A percentile compares a stretch with the other conserved stretches of the same genome.
phyloP scores from a whole-genome alignment of 2,113 vertebrate species.

The Poicephalus gulielmi region DNA sequence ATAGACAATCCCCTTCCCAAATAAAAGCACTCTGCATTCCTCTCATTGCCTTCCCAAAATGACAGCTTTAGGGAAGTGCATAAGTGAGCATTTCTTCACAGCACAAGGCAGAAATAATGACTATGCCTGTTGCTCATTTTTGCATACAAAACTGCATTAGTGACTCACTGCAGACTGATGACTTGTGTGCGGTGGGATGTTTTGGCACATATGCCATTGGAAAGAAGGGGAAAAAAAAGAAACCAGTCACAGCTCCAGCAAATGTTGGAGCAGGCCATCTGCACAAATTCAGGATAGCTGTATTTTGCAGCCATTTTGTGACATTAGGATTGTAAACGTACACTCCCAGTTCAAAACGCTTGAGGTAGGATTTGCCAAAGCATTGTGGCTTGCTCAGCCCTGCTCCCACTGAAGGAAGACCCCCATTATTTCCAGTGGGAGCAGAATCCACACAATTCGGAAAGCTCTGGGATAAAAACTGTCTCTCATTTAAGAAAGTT shows the following conservation, averaged over 20 bases:
- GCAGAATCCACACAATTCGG: not conserved
- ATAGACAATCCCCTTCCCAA: not conserved
- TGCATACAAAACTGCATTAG: not conserved
- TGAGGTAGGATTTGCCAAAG: not conserved
- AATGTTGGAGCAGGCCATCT: constrained; percentile 5
- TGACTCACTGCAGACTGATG: constrained; percentile 57
- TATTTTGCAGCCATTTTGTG: constrained; percentile 14
- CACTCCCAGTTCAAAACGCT: not conserved
- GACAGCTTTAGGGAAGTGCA: not conserved
- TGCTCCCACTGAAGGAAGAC: not conserved
- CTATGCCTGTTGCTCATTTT: constrained; percentile 50
- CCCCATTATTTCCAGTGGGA: not conserved
- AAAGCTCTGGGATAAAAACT: not conserved
- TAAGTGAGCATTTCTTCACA: constrained; percentile 43
- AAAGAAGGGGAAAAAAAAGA: not conserved
- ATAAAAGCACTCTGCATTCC: not conserved
- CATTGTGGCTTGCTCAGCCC: not conserved
- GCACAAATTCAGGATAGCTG: not conserved
- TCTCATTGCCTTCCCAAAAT: not conserved
- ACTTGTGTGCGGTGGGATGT: constrained; percentile 21
- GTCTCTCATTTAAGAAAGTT: not conserved
- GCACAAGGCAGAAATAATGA: constrained; percentile 36
- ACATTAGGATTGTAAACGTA: not conserved
- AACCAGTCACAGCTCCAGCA: constrained; percentile 20
- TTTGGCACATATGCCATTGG: constrained; percentile 17